phyloP scores from a whole-genome alignment of 2,797 vertebrate genomes.

The Chromobotia macracanthus region DNA sequence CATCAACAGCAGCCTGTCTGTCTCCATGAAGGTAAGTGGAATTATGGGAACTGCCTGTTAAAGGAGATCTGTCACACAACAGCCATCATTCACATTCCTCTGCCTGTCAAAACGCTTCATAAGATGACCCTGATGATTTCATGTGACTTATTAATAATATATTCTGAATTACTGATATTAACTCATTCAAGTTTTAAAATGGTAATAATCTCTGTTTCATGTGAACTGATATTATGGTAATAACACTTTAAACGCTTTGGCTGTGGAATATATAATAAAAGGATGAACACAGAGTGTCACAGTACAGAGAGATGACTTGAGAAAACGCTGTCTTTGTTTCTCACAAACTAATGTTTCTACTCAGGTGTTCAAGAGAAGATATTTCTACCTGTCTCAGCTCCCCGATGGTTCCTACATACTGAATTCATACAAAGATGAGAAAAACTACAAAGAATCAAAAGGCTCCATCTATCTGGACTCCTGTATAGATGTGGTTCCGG shows the following conservation, averaged over 20 bases:
- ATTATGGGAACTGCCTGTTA: neutral
- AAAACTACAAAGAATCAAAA: constrained; percentile 95
- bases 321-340: neutral
- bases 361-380: constrained; percentile 95
- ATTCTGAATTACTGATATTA: neutral
- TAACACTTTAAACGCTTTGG: neutral
- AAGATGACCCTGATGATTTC: neutral
- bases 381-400: constrained; percentile 95
- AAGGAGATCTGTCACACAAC: neutral
- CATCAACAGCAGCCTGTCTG: constrained; percentile 95
- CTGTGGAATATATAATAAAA: neutral
- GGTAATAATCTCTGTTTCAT: neutral
- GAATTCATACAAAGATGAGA: constrained; percentile 98
- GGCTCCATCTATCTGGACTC: constrained; percentile 97
- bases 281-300: neutral
- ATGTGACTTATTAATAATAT: neutral
- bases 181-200: neutral
- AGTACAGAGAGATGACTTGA: neutral
- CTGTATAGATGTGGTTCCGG: constrained; percentile 89
- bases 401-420: constrained; percentile 97
- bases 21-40: constrained; percentile 94
- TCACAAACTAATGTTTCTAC: constrained; percentile 13
- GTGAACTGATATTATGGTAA: neutral
- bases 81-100: neutral
- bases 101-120: neutral